Conservation (phyloP, 2,797 vertebrate genomes). For the Siniperca scherzeri region DNA sequence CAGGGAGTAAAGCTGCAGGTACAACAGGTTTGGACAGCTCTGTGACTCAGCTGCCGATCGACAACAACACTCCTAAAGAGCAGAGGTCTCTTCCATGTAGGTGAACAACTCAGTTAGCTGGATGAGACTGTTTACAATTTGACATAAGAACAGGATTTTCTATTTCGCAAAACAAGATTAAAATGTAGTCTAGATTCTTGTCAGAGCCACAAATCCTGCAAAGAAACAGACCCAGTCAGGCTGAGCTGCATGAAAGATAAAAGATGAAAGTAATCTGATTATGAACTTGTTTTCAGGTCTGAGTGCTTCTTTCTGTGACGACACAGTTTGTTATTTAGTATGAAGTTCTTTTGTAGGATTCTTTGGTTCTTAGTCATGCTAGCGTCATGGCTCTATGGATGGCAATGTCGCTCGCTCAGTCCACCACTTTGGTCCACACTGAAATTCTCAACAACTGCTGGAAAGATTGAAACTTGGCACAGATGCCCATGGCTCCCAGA, state of each 20-base stretch:
- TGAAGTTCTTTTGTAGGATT: neutral
- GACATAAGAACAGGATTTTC: neutral
- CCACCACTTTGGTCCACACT: neutral
- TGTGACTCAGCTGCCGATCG: neutral
- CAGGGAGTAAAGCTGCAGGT: slow-evolving; percentile 29
- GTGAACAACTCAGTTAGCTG: neutral
- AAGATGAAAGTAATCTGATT: neutral
- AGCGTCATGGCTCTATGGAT: neutral
- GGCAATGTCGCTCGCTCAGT: no score
- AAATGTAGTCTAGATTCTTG: neutral
- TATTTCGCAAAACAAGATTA: neutral
- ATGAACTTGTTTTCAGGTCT: neutral
- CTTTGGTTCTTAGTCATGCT: neutral
- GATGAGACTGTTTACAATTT: neutral
- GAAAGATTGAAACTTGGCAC: neutral
- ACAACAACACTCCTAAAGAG: slow-evolving; percentile 10
- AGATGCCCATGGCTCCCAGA: neutral
- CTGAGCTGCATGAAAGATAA: neutral
- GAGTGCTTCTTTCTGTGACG: neutral
- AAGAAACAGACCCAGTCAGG: neutral
- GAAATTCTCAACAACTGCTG: neutral
- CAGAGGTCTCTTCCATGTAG: neutral
- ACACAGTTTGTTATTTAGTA: neutral
- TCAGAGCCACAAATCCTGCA: neutral
- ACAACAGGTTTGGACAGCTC: slow-evolving; percentile 51